phyloP scores from a whole-genome alignment of 92 coral and sea anemone species.

The Umimayanthus chanpuru region DNA sequence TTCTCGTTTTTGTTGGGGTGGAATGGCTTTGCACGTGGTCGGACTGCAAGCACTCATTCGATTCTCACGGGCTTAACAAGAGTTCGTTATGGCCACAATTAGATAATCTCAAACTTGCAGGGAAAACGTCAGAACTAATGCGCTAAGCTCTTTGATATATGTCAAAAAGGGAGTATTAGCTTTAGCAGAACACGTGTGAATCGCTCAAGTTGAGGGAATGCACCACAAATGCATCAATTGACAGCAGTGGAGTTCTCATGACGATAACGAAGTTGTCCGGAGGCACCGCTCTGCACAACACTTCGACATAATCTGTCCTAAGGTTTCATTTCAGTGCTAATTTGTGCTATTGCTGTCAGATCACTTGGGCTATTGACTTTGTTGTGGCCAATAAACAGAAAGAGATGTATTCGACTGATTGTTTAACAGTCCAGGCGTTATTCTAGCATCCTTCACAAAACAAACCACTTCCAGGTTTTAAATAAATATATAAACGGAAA shows the following conservation, averaged over 20 bases:
- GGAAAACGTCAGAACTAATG: neutral
- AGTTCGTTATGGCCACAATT: slow-evolving; percentile 12
- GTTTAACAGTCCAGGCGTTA: neutral
- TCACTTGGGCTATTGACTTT: neutral
- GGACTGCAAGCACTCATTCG: slow-evolving; percentile 26
- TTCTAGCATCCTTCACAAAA: neutral
- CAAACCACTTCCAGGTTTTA: neutral
- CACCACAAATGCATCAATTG: neutral
- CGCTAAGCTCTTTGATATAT: neutral
- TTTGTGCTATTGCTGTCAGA: neutral
- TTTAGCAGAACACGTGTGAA: slow-evolving; percentile 30
- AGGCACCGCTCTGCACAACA: neutral
- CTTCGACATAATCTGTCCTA: neutral
- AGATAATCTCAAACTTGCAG: slow-evolving; percentile 8
- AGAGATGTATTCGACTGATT: neutral
- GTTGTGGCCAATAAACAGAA: neutral
- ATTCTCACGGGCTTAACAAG: slow-evolving; percentile 41
- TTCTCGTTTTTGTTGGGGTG: neutral
- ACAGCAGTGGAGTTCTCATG: slow-evolving; percentile 25
- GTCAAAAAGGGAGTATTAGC: neutral
- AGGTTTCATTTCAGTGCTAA: neutral
- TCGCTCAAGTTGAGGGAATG: neutral
- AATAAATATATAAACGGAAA: neutral
- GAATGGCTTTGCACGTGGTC: slow-evolving; percentile 21
- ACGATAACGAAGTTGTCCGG: neutral